A percentile compares a stretch with the other conserved stretches of the same genome.
Evolutionary conservation across 1,140 invertebrate genomes (phyloP).

Genomic region (Mycetomoellerius zeteki): DNA sequence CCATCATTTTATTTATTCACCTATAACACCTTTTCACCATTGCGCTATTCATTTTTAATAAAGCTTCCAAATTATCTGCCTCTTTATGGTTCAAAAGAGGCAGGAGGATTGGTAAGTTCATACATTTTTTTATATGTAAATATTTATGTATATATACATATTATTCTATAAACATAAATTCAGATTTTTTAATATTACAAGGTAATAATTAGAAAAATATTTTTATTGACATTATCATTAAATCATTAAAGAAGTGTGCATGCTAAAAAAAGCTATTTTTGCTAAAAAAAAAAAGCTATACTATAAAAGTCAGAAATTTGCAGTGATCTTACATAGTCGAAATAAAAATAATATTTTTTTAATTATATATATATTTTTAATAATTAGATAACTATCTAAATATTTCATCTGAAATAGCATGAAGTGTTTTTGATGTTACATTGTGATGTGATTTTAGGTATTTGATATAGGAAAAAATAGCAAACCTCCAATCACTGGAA

Average conservation of each 20-base stretch:
- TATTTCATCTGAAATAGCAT: background rate
- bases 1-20: slow-evolving; percentile 38
- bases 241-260: background rate
- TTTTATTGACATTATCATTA: background rate
- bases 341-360: slow-evolving; percentile 11
- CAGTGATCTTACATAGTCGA: background rate
- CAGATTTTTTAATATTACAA: background rate
- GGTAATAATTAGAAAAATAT: slow-evolving; percentile 14
- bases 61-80: slow-evolving; percentile 92
- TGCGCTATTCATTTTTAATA: slow-evolving; percentile 77
- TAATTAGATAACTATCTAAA: background rate
- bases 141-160: slow-evolving; percentile 1
- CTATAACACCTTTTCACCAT: slow-evolving; percentile 69
- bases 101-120: slow-evolving; percentile 90
- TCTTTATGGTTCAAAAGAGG: slow-evolving; percentile 90
- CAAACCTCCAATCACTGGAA: slow-evolving; percentile 93
- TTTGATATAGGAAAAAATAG: slow-evolving; percentile 93
- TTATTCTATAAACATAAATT: background rate
- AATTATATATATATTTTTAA: too few species aligned
- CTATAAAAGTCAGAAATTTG: background rate
- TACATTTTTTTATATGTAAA: slow-evolving; percentile 12
- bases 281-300: too few species aligned
- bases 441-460: slow-evolving; percentile 89
- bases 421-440: background rate
- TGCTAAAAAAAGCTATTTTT: slow-evolving; percentile 20